phyloP scores from a whole-genome alignment of 2,113 vertebrate species.

The Apus apus region DNA sequence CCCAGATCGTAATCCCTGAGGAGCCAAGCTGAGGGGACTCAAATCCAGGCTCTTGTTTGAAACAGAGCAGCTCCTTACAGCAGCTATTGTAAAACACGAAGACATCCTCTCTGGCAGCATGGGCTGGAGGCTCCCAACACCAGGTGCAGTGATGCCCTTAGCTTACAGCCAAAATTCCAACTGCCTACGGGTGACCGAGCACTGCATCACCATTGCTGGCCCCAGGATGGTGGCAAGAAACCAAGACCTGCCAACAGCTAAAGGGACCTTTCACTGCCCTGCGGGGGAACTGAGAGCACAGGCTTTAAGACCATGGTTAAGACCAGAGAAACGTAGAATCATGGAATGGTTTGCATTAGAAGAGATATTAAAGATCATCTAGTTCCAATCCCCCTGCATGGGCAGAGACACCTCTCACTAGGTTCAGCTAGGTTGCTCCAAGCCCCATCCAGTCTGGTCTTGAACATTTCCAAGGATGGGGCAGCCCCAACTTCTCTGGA shows the following conservation, averaged over 20 bases:
- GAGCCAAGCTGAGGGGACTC: not conserved
- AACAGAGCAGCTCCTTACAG: not conserved
- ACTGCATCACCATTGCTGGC: rapidly evolving
- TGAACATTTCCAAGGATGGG: no score
- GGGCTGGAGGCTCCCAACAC: not conserved
- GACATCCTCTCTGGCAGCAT: not conserved
- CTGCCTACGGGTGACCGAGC: rapidly evolving
- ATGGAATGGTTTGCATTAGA: no score
- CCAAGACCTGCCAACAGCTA: not conserved
- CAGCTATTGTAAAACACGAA: rapidly evolving
- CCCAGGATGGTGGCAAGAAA: not conserved
- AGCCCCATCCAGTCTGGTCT: no score
- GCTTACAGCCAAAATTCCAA: not conserved
- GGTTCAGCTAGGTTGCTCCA: no score
- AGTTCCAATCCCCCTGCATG: no score
- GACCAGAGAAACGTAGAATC: not conserved
- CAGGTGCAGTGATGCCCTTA: rapidly evolving
- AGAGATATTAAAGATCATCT: no score
- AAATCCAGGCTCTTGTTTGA: not conserved
- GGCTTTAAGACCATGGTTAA: not conserved
- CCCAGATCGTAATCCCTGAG: no score
- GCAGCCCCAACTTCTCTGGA: no score
- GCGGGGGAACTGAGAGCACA: rapidly evolving
- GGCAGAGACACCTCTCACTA: no score
- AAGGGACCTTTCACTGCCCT: not conserved